Conservation (phyloP, 2,888 invertebrate genomes). For the Drosophila nr. perissopoda region DNA sequence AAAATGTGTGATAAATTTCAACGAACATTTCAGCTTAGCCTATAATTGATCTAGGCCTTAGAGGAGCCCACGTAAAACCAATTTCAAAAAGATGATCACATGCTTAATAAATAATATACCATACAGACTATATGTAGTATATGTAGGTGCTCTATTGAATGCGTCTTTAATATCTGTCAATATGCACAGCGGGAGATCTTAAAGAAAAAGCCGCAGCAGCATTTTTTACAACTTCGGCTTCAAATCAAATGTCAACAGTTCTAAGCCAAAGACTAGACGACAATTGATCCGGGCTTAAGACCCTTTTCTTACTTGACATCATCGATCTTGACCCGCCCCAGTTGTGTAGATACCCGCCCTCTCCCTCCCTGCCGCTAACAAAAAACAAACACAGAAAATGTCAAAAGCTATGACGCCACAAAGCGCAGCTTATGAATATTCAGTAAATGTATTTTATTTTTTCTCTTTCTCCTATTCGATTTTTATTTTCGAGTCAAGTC, state of each 20-base stretch:
- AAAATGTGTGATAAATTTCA: constrained; percentile 59
- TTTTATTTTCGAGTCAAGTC: constrained; percentile 38
- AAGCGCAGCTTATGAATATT: constrained; percentile 75
- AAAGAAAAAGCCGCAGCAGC: constrained; percentile 50
- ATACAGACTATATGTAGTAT: constrained; percentile 5
- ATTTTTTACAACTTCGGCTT: constrained; percentile 47
- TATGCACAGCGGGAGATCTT: constrained; percentile 63
- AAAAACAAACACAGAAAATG: background rate
- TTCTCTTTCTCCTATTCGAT: constrained; percentile 17
- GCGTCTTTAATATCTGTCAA: constrained; percentile 62
- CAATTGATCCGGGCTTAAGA: constrained; percentile 51
- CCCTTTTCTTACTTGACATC: constrained; percentile 61
- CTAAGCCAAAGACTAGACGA: constrained; percentile 46
- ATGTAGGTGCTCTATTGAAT: constrained; percentile 14
- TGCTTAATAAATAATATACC: constrained; percentile 30
- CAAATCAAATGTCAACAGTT: constrained; percentile 73
- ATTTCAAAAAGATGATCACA: constrained; percentile 41
- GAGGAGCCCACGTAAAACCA: constrained; percentile 39
- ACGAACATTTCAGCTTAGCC: constrained; percentile 20
- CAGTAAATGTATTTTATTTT: constrained; percentile 42
- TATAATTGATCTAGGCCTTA: constrained; percentile 48
- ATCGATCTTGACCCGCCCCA: constrained; percentile 76
- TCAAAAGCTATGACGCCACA: constrained; percentile 66
- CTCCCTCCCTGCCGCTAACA: background rate
- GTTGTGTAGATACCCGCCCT: constrained; percentile 47